Percentiles rank a stretch among this genome's conserved stretches.
These are phyloP conservation scores for Myiozetetes cayanensis DNA, from an alignment of 2,113 vertebrate species.

Conservation along the genomic window DNA sequence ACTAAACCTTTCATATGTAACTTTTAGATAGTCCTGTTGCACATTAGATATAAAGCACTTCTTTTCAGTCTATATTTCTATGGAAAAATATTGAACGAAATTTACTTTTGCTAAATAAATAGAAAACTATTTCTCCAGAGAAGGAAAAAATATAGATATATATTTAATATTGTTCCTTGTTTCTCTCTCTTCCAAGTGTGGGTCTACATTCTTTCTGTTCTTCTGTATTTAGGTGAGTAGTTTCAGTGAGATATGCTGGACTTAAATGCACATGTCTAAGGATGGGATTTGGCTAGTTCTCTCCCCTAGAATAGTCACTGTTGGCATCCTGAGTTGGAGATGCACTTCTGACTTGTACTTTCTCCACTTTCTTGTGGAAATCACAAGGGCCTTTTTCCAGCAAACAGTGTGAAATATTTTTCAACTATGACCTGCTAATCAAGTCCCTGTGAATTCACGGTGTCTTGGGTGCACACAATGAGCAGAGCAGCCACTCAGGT, in stretches of 20 bases:
- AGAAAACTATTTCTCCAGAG: conserved; percentile 26
- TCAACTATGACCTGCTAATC: background rate
- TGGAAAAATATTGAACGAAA: background rate
- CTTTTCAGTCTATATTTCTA: conserved; percentile 68
- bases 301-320: background rate
- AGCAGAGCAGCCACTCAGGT: background rate
- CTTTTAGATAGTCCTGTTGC: conserved; percentile 3
- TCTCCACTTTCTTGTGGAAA: background rate
- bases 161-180: conserved; percentile 10
- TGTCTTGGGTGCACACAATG: background rate
- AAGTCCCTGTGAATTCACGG: background rate
- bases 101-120: conserved; percentile 59
- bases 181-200: conserved; percentile 19
- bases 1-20: background rate
- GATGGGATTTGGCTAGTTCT: background rate
- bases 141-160: background rate
- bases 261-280: background rate
- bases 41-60: conserved; percentile 20
- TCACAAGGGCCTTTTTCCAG: background rate
- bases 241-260: background rate
- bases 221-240: background rate
- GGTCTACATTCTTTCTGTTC: background rate
- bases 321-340: background rate
- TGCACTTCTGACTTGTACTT: background rate
- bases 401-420: background rate